Evolutionary conservation across 2,888 invertebrate species (phyloP).

Genomic region (Pyrrhosoma nymphula): DNA sequence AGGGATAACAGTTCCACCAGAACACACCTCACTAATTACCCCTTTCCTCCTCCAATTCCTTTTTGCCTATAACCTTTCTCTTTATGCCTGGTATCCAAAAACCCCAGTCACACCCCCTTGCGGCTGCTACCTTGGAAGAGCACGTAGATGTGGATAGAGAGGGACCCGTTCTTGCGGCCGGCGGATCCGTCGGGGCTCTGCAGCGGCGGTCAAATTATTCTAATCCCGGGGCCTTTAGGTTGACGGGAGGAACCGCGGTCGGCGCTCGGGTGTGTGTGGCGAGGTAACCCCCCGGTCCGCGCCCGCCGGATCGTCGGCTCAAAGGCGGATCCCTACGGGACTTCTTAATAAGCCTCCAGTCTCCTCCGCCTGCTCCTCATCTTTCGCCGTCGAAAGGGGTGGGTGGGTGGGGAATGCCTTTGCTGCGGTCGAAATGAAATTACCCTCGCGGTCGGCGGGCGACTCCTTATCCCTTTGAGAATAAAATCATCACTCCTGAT

Average conservation of each 20-base stretch:
- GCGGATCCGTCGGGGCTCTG: not conserved
- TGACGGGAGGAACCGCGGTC: not conserved
- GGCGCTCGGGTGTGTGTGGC: not conserved
- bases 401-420: not conserved
- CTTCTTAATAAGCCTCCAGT: slow-evolving; percentile 16
- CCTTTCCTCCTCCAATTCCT: no score
- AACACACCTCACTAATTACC: no score
- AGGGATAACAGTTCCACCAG: no score
- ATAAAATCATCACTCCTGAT: not conserved
- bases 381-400: not conserved
- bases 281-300: not conserved
- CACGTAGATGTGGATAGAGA: no score
- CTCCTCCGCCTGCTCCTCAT: not conserved
- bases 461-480: not conserved
- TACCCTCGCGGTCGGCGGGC: slow-evolving; percentile 16
- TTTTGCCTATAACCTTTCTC: no score
- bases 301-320: not conserved
- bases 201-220: slow-evolving; percentile 55
- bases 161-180: not conserved
- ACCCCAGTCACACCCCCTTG: not conserved
- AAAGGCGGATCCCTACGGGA: not conserved
- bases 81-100: no score
- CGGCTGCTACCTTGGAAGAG: no score
- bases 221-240: slow-evolving; percentile 12
- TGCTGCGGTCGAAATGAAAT: slow-evolving; percentile 42